Evolutionary conservation across 2,888 invertebrate species (phyloP), one percentile per base, ranked within the genome.

Genomic region (Athalia circularis): DNA sequence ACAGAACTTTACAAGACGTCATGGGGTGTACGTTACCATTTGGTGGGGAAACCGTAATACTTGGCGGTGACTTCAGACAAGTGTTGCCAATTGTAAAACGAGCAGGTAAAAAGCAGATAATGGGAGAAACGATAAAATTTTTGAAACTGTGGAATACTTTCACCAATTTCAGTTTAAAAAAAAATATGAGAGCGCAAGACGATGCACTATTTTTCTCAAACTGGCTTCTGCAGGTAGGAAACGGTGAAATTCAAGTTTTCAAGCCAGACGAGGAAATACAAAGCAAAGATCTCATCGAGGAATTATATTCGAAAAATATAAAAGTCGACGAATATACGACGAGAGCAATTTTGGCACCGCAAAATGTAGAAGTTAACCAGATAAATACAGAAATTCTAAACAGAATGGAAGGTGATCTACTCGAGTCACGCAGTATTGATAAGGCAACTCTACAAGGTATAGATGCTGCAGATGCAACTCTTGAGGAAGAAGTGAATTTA

Each of bases 211-310:
- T n/a, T n/a, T n/a, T n/a, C n/a, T n/a, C n/a, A 0, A 8, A 57
- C 1, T 80, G 79, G 80, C 64, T 80, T 15, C 61, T 79, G 9
- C 52, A 76, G 6, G 47, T 81, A 43, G 81, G 77, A 4, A 72
- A 77, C n/a, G 79, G 80, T 47, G 72, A 45, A 50, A n/a, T 62
- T n/a, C 7, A 68, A 50, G 64, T 47, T 0, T 48, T 47, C 3
- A 43, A 61, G 6, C 65, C 13, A 0, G 48, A 8, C 67, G 75
- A 77, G 9, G 67, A 72, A 54, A 43, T 65, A 29, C 48, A n/a
- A 9, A 15, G 47, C 5, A 57, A 9, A 5, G 13, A 74, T 59
- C 29, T 79, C 2, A 72, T 65, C 8, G 11, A 43, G 4, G 79
- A 79, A 62, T 48, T 79, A 9, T 79, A 77, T 65, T 72, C 61